phyloP scores from a whole-genome alignment of 1,140 invertebrate genomes.

The Lamellibrachia luymesi region DNA sequence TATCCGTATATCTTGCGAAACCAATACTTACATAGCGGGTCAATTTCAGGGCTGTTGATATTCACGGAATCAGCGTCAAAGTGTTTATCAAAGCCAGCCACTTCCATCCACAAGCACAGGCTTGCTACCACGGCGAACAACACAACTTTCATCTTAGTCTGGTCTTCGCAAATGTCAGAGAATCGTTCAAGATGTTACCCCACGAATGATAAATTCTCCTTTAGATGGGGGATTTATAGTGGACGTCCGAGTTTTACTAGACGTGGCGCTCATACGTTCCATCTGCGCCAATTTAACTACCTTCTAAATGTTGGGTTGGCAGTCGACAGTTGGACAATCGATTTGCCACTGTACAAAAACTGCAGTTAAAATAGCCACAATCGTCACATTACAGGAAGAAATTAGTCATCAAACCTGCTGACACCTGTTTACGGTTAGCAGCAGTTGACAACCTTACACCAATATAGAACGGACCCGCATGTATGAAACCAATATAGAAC shows the following conservation, averaged over 20 bases:
- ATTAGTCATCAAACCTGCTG: background rate
- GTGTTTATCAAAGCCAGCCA: background rate
- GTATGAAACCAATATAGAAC: background rate
- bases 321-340: background rate
- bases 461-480: background rate
- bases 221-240: background rate
- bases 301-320: background rate
- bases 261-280: background rate
- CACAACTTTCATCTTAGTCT: background rate
- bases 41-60: background rate
- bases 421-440: background rate
- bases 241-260: background rate
- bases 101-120: background rate
- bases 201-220: background rate
- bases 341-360: background rate
- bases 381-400: background rate
- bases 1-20: background rate
- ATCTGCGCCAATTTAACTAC: background rate
- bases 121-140: background rate
- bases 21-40: background rate
- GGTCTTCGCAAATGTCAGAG: background rate
- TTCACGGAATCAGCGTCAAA: background rate
- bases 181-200: background rate
- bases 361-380: background rate
- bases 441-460: background rate